Evolutionary conservation across 1,140 invertebrate species (phyloP).

Genomic region (Pseudomyrmex pallidus): DNA sequence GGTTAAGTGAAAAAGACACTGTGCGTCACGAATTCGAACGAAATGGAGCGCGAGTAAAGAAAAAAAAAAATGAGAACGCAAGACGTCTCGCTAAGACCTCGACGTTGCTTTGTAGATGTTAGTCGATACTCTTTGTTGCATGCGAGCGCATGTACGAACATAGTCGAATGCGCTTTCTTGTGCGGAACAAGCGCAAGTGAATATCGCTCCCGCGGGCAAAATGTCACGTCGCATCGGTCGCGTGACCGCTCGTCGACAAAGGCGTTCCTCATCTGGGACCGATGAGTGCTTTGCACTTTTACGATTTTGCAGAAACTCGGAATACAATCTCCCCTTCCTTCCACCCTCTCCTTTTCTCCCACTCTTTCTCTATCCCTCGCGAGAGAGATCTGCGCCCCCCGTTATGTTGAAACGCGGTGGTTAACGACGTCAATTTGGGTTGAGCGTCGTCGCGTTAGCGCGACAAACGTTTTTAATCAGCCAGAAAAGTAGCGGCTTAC

Average conservation of each 20-base stretch:
- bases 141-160: slow-evolving; percentile 33
- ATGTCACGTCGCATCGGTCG: slow-evolving; percentile 65
- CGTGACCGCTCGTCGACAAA: slow-evolving; percentile 30
- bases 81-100: slow-evolving; percentile 15
- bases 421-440: slow-evolving; percentile 52
- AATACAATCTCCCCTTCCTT: slow-evolving; percentile 28
- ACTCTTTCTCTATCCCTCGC: no score
- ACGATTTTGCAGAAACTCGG: slow-evolving; percentile 41
- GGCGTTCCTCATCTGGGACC: slow-evolving; percentile 22
- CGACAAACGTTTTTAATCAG: slow-evolving; percentile 45
- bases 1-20: slow-evolving; percentile 64
- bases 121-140: slow-evolving; percentile 51
- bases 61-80: slow-evolving; percentile 13
- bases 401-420: slow-evolving; percentile 1
- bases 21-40: slow-evolving; percentile 60
- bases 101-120: slow-evolving; percentile 54
- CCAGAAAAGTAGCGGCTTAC: neutral
- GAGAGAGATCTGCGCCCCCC: neutral
- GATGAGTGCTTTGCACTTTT: slow-evolving; percentile 40
- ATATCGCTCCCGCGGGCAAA: slow-evolving; percentile 45
- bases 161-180: slow-evolving; percentile 17
- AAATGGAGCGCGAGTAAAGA: slow-evolving; percentile 6
- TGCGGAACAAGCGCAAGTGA: neutral
- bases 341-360: neutral
- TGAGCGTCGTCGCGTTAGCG: slow-evolving; percentile 35